Evolutionary conservation across 2,888 invertebrate species (phyloP).

Genomic region (Exephanes ischioxanthus): DNA sequence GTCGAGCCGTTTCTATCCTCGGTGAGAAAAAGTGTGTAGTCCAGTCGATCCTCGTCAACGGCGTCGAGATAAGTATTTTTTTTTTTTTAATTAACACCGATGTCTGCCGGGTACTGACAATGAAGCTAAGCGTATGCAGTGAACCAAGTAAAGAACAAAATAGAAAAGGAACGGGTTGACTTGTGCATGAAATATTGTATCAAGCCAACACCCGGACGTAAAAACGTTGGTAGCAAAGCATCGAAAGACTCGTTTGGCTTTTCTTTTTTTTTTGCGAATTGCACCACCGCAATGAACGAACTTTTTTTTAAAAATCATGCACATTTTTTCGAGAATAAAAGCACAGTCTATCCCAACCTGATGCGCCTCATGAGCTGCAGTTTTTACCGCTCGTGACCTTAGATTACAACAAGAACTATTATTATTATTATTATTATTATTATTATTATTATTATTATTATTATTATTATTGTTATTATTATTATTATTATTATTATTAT

Average conservation of each 20-base stretch:
- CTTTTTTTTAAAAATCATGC: not conserved
- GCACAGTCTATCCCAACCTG: too few species aligned
- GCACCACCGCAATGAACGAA: not conserved
- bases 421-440: too few species aligned
- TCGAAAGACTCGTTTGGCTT: not conserved
- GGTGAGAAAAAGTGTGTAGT: not conserved
- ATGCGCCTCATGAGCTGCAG: not conserved
- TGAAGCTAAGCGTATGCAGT: not conserved
- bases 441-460: too few species aligned
- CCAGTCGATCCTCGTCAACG: not conserved
- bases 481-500: not conserved
- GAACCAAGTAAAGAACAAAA: not conserved
- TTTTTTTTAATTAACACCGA: not conserved
- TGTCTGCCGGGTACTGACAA: not conserved
- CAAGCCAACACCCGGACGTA: conserved; percentile 54
- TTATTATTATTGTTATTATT: not conserved
- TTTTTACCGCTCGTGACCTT: not conserved
- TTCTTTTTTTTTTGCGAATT: not conserved
- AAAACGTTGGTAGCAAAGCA: not conserved
- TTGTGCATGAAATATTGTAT: conserved; percentile 59
- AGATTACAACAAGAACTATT: not conserved
- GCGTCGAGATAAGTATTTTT: not conserved
- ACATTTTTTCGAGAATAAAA: too few species aligned
- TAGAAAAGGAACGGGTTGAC: conserved; percentile 34
- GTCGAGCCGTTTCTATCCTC: not conserved